Evolutionary conservation across 2,113 vertebrate genomes (phyloP).

Genomic region (Propithecus coquereli): DNA sequence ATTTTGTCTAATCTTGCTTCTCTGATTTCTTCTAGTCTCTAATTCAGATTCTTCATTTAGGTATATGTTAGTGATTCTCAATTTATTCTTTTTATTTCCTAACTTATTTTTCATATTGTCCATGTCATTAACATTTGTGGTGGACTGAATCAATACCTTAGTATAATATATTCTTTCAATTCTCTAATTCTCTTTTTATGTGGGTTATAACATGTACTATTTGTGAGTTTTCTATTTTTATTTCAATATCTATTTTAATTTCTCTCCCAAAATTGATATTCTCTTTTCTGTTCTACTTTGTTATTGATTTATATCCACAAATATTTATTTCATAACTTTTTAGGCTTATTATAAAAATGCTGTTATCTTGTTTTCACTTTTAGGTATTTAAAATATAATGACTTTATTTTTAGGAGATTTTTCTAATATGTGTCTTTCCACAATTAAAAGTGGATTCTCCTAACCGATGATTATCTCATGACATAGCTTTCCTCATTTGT

Average conservation of each 20-base stretch:
- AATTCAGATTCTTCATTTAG: neutral
- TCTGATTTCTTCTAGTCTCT: neutral
- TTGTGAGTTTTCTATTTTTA: neutral
- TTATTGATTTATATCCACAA: neutral
- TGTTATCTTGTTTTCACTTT: neutral
- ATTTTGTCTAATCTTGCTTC: neutral
- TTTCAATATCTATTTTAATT: neutral
- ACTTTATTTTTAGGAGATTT: neutral
- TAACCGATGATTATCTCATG: neutral
- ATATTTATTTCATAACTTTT: neutral
- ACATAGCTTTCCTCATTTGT: neutral
- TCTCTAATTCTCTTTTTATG: neutral
- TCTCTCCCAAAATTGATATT: neutral
- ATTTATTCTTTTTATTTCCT: neutral
- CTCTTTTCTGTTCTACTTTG: neutral
- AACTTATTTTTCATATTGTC: neutral
- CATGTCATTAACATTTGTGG: neutral
- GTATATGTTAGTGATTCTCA: neutral
- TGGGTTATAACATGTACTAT: neutral
- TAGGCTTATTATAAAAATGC: neutral
- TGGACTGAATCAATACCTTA: neutral
- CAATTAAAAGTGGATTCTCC: neutral
- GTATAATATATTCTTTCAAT: neutral
- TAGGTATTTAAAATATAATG: neutral
- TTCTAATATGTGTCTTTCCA: neutral